phyloP scores from a whole-genome alignment of 2,113 vertebrate species.

The Anguilla japonica region DNA sequence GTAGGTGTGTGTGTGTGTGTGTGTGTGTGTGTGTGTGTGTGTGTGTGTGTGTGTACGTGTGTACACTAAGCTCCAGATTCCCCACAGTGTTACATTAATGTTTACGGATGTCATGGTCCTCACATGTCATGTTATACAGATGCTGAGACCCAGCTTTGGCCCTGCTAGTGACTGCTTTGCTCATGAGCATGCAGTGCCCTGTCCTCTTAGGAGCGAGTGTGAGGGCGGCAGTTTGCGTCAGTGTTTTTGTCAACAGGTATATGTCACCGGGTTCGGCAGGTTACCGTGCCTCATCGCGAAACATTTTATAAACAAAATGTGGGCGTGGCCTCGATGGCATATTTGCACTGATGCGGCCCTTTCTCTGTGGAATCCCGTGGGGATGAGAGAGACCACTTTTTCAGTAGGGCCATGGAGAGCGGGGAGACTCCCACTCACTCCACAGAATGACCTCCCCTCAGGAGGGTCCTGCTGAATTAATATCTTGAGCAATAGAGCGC shows the following conservation, averaged over 20 bases:
- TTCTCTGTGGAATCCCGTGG: too few species aligned
- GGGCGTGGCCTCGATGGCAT: background rate
- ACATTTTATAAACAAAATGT: background rate
- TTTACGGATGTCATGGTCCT: too few species aligned
- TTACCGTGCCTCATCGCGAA: background rate
- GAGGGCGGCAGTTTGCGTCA: background rate
- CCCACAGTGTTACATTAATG: background rate
- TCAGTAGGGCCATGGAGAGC: too few species aligned
- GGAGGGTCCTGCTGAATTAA: too few species aligned
- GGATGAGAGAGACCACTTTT: too few species aligned
- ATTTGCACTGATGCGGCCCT: background rate
- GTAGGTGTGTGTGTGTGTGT: background rate
- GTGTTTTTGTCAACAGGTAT: background rate
- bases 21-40: background rate
- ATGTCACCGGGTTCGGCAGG: rapidly evolving
- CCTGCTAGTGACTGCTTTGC: background rate
- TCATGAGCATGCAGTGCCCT: too few species aligned
- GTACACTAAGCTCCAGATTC: background rate
- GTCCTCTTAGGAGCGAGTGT: too few species aligned
- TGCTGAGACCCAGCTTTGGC: background rate
- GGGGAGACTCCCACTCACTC: too few species aligned
- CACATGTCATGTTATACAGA: background rate
- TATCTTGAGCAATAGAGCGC: too few species aligned
- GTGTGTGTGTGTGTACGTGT: background rate
- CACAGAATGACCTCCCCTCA: too few species aligned